A percentile compares a stretch with the other conserved stretches of the same genome.
These are phyloP conservation scores for Engystomops pustulosus DNA, from an alignment of 2,113 vertebrate species.

Conservation along the genomic window DNA sequence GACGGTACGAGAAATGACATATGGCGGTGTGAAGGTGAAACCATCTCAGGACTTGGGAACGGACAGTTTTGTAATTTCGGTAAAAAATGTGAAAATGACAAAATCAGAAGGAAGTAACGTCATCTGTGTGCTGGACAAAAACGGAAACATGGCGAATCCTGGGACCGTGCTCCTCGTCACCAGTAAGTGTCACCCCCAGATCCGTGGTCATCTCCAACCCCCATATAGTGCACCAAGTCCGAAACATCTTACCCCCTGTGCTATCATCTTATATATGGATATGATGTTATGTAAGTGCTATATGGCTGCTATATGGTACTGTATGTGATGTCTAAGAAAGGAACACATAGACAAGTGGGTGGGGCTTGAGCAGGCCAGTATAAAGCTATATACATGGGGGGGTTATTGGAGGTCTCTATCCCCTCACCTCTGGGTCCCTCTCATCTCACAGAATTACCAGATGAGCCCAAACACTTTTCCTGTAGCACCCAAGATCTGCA, in stretches of 20 bases:
- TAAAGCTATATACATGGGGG: too few species aligned
- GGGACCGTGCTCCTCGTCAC: constrained; percentile 64
- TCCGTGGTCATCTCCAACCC: too few species aligned
- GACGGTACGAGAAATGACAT: constrained; percentile 9
- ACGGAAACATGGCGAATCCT: accelerated
- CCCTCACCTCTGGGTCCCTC: background rate
- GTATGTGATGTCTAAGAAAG: background rate
- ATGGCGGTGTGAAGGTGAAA: accelerated
- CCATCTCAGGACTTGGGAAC: background rate
- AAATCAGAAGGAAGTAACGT: background rate
- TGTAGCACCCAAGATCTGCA: constrained; percentile 74
- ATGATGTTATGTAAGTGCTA: background rate
- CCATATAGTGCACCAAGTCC: too few species aligned
- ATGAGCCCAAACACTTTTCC: constrained; percentile 69
- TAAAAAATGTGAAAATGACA: constrained; percentile 54
- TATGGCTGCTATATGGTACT: background rate
- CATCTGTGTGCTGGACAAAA: constrained; percentile 36
- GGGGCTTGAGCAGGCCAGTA: too few species aligned
- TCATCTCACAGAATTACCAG: constrained; percentile 68
- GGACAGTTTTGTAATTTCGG: constrained; percentile 43
- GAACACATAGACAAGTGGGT: too few species aligned
- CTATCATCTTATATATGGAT: background rate
- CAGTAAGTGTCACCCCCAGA: constrained; percentile 67
- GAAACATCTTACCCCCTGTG: background rate
- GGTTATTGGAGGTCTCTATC: background rate